Percentiles rank a stretch among this genome's conserved stretches.
These are phyloP conservation scores for Echinops telfairi DNA, from an alignment of 2,113 vertebrate genomes.

Conservation along the genomic window DNA sequence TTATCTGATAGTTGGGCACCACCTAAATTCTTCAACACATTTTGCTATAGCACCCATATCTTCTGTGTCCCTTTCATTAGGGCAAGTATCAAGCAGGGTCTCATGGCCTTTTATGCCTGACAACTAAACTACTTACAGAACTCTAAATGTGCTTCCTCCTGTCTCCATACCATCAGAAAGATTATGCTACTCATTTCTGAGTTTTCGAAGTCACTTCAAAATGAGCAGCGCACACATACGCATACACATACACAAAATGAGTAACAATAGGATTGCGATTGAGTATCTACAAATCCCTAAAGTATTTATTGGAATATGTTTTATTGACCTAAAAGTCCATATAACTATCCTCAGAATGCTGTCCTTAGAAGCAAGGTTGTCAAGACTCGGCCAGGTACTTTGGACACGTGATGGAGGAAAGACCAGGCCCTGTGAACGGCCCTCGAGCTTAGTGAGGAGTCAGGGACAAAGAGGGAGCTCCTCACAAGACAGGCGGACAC, in stretches of 20 bases:
- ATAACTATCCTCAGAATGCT: neutral
- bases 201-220: conserved; percentile 38
- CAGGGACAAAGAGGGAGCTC: too few relatives aligned
- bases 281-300: conserved; percentile 3
- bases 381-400: too few relatives aligned
- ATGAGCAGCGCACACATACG: neutral
- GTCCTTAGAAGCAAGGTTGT: too few relatives aligned
- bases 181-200: conserved; percentile 22
- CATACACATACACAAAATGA: neutral
- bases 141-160: neutral
- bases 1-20: too few relatives aligned
- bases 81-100: too few relatives aligned
- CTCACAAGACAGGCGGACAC: too few relatives aligned
- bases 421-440: too few relatives aligned
- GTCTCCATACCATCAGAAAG: neutral
- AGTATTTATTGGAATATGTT: neutral
- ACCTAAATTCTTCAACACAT: too few relatives aligned
- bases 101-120: neutral
- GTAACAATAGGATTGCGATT: neutral
- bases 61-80: too few relatives aligned
- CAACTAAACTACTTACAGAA: neutral
- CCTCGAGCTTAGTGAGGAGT: too few relatives aligned
- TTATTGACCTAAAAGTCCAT: neutral
- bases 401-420: too few relatives aligned
- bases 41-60: too few relatives aligned